Evolutionary conservation across 2,113 vertebrate species (phyloP).

Genomic region (Dendropsophus ebraccatus): DNA sequence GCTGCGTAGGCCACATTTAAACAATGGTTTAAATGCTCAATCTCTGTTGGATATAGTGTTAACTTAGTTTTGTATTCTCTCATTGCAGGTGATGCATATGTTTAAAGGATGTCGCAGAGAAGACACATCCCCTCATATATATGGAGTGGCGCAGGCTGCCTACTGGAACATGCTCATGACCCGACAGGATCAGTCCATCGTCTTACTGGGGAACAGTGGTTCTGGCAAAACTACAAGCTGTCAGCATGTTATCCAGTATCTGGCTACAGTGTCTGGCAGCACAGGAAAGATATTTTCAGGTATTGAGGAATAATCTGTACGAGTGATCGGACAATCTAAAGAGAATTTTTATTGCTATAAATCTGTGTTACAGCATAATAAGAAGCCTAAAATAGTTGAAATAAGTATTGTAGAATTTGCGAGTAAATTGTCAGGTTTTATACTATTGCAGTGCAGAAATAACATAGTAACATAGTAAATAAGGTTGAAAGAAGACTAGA

Average conservation of each 20-base stretch:
- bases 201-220: constrained; percentile 89
- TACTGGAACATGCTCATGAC: constrained; percentile 92
- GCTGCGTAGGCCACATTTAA: too few relatives aligned
- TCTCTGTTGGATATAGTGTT: neutral
- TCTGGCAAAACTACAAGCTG: constrained; percentile 95
- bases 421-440: too few relatives aligned
- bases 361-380: too few relatives aligned
- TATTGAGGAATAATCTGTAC: constrained; percentile 60
- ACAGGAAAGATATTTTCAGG: constrained; percentile 92
- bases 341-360: too few relatives aligned
- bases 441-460: too few relatives aligned
- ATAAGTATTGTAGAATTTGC: too few relatives aligned
- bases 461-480: too few relatives aligned
- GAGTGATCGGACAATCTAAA: too few relatives aligned
- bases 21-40: neutral
- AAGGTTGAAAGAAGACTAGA: too few relatives aligned
- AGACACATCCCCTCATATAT: constrained; percentile 91
- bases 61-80: neutral
- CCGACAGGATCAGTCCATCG: constrained; percentile 91
- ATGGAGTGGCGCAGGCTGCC: constrained; percentile 88
- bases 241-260: constrained; percentile 93
- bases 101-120: constrained; percentile 95
- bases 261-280: constrained; percentile 90
- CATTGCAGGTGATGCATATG: constrained; percentile 95
- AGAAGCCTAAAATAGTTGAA: too few relatives aligned